Percentiles rank a stretch among this genome's conserved stretches.
These are phyloP conservation scores for Choristoneura fumiferana DNA, from an alignment of 1,140 invertebrate species.

Conservation along the genomic window DNA sequence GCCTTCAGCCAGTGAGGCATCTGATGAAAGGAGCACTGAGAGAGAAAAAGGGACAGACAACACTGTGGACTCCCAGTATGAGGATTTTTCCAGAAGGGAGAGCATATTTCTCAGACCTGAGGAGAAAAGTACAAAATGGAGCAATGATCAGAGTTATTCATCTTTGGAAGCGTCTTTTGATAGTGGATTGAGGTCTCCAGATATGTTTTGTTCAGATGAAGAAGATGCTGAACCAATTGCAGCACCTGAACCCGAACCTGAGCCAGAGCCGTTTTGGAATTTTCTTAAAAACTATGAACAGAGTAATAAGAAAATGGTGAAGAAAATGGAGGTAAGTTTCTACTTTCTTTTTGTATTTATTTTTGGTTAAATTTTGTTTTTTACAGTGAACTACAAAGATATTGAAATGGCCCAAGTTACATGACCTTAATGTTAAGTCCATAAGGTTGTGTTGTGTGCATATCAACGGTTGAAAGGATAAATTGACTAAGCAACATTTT, in stretches of 20 bases:
- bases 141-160: conserved; percentile 61
- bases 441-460: too few species aligned
- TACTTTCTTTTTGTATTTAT: conserved; percentile 2
- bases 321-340: conserved; percentile 62
- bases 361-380: neutral
- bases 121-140: conserved; percentile 54
- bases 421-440: too few species aligned
- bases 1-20: conserved; percentile 2
- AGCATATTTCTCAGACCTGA: conserved; percentile 27
- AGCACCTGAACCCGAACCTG: conserved; percentile 26
- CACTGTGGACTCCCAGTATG: conserved; percentile 48
- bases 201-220: conserved; percentile 79
- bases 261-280: conserved; percentile 52
- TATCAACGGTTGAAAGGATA: too few species aligned
- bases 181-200: conserved; percentile 76
- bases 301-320: conserved; percentile 65
- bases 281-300: conserved; percentile 65
- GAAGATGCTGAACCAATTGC: conserved; percentile 40
- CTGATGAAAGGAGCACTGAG: conserved; percentile 40
- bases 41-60: conserved; percentile 42
- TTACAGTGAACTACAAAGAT: neutral
- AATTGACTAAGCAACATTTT: too few species aligned
- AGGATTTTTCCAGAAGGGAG: conserved; percentile 41
- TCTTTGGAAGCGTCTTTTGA: conserved; percentile 72
- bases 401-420: too few species aligned